Evolutionary conservation across 1,140 invertebrate species (phyloP).

Genomic region (Zaprionus kolodkinae): DNA sequence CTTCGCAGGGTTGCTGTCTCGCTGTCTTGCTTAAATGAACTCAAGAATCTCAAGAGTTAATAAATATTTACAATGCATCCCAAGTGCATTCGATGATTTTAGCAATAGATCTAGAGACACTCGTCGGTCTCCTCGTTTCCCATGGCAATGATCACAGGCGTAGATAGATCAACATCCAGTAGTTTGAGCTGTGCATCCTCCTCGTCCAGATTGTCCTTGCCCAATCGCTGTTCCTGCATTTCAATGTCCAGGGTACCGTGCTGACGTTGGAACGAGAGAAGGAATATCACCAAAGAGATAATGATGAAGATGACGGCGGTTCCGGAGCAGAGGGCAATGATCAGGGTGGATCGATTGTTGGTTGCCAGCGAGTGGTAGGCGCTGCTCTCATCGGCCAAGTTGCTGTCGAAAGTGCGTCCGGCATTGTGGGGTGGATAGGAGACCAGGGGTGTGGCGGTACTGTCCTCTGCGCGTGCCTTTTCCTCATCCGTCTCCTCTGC

Average conservation of each 20-base stretch:
- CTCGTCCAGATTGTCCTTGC: slow-evolving; percentile 74
- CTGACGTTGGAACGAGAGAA: slow-evolving; percentile 76
- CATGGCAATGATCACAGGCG: slow-evolving; percentile 55
- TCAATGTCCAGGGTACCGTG: slow-evolving; percentile 78
- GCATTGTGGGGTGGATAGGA: slow-evolving; percentile 71
- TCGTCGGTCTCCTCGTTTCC: slow-evolving; percentile 72
- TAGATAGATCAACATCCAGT: slow-evolving; percentile 69
- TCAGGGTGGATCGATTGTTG: slow-evolving; percentile 63
- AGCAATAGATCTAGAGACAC: slow-evolving; percentile 52
- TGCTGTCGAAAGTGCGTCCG: slow-evolving; percentile 67
- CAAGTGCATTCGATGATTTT: neutral
- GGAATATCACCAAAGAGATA: slow-evolving; percentile 68
- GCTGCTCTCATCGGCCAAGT: slow-evolving; percentile 70
- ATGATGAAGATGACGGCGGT: slow-evolving; percentile 74
- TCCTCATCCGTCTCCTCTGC: slow-evolving; percentile 41
- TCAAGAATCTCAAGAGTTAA: slow-evolving; percentile 39
- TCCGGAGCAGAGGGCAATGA: slow-evolving; percentile 70
- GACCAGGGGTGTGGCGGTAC: slow-evolving; percentile 70
- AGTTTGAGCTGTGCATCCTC: slow-evolving; percentile 76
- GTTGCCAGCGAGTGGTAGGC: slow-evolving; percentile 51
- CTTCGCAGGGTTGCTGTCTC: slow-evolving; percentile 14
- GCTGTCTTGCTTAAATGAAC: slow-evolving; percentile 12
- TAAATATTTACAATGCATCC: slow-evolving; percentile 69
- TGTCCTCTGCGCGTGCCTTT: slow-evolving; percentile 56
- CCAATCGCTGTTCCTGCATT: slow-evolving; percentile 77